Evolutionary conservation across 2,113 vertebrate species (phyloP), one percentile per base, ranked within the genome.

Genomic region (Pampusana beccarii): DNA sequence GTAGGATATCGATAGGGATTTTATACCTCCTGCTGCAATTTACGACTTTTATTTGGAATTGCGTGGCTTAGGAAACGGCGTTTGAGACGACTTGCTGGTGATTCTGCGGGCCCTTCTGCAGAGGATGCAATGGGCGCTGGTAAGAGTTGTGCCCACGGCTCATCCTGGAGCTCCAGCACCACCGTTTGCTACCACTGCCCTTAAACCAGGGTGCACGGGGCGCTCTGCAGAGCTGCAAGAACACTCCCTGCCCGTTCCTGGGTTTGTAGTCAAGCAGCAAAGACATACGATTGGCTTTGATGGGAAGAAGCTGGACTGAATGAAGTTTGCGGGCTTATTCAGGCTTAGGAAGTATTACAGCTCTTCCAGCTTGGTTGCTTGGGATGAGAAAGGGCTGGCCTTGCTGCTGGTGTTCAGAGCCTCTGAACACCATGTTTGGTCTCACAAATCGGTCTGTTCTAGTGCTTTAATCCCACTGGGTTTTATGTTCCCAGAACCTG

Each of bases 1-100:
- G 62, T 79, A 65, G 64, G 70, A 56, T 77, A 62, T 86, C 48
- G 94, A 93, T 75, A 75, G 87, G 95, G 90, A 93, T 90, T 97
- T 96, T 79, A 42, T 92, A 54, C 62, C 67, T 90, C 53, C 79
- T 90, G 13, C 62, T 94, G 10, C 51, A 96, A 62, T 96, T 93
- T 88, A 96, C 7, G n/a, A 40, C 89, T 97, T 88, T n/a, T 71
- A 77, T 69, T 93, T 90, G 72, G 61, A 86, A 80, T 8, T 62
- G 51, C 69, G 12, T 20, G 19, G n/a, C 42, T 94, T 70, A 34
- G 44, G 24, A 80, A 33, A 36, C 23, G 10, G n/a, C 77, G 24
- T 91, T 92, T 4, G 4, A 75, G 61, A 19, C n/a, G 31, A 82
- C 20, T 78, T 73, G n/a, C 72, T 42, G 28, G 31, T 40, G 60